Percentiles rank a stretch among this genome's conserved stretches.
These are phyloP conservation scores for Molossus molossus DNA, from an alignment of 2,797 vertebrate species.

Conservation along the genomic window DNA sequence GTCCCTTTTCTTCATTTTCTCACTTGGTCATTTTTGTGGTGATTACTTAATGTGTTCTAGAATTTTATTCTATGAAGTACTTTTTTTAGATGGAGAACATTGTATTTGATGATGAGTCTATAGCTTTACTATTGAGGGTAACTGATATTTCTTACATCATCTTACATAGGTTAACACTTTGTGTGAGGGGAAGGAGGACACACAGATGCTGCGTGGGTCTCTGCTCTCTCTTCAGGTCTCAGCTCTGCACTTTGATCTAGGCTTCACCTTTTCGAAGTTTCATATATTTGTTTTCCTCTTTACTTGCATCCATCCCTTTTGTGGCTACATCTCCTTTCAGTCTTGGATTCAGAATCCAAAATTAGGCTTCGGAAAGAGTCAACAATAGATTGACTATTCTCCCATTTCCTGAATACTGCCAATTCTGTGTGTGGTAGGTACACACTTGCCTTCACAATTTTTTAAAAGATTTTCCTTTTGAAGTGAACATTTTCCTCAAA, in stretches of 20 bases:
- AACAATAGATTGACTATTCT: neutral
- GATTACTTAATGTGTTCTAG: neutral
- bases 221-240: neutral
- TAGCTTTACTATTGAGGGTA: neutral
- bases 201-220: neutral
- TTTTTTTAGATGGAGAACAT: neutral
- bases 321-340: neutral
- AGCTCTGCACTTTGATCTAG: neutral
- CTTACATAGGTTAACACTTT: slow-evolving; percentile 2
- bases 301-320: neutral
- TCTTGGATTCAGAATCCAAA: slow-evolving; percentile 35
- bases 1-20: neutral
- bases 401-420: neutral
- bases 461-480: neutral
- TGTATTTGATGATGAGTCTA: neutral
- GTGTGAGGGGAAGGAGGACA: fast-evolving
- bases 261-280: slow-evolving; percentile 16
- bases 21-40: neutral
- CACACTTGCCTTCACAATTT: neutral
- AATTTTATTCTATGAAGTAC: slow-evolving; percentile 3
- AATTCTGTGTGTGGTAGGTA: neutral
- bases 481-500: neutral
- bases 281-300: slow-evolving; percentile 9
- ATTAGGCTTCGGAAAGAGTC: slow-evolving; percentile 1
- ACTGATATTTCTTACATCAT: neutral